Evolutionary conservation across 2,113 vertebrate species (phyloP).

Genomic region (Eptatretus burgeri): DNA sequence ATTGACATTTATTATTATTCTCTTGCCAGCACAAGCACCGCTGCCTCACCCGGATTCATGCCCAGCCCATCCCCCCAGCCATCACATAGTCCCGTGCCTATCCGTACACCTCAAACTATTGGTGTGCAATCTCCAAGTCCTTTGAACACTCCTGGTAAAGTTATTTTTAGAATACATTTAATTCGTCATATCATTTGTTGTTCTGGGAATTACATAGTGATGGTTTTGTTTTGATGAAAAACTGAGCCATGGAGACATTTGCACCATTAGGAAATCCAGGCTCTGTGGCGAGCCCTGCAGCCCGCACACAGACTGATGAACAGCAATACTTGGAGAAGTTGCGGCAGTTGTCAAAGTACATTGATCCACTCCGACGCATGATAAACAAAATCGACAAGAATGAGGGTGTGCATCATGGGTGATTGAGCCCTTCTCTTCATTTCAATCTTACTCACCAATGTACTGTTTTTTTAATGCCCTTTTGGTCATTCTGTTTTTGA

Average conservation of each 20-base stretch:
- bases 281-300: conserved; percentile 65
- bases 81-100: conserved; percentile 53
- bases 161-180: too few relatives aligned
- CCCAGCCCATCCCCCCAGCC: conserved; percentile 86
- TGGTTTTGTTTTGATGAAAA: too few relatives aligned
- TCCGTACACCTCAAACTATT: conserved; percentile 66
- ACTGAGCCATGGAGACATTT: background rate
- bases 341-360: conserved; percentile 81
- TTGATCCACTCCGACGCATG: conserved; percentile 74
- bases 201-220: too few relatives aligned
- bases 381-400: conserved; percentile 99
- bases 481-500: too few relatives aligned
- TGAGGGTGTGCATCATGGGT: conserved; percentile 30
- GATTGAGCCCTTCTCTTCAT: background rate
- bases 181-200: background rate
- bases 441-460: background rate
- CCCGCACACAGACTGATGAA: conserved; percentile 54
- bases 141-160: conserved; percentile 63
- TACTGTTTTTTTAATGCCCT: too few relatives aligned
- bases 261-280: conserved; percentile 40
- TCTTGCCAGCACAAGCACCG: conserved; percentile 45
- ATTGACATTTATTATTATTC: background rate
- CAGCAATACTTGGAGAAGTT: conserved; percentile 96
- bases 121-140: conserved; percentile 70
- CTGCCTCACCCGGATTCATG: conserved; percentile 73